Conservation (phyloP, 1,140 invertebrate species). For the Telenomus remus region DNA sequence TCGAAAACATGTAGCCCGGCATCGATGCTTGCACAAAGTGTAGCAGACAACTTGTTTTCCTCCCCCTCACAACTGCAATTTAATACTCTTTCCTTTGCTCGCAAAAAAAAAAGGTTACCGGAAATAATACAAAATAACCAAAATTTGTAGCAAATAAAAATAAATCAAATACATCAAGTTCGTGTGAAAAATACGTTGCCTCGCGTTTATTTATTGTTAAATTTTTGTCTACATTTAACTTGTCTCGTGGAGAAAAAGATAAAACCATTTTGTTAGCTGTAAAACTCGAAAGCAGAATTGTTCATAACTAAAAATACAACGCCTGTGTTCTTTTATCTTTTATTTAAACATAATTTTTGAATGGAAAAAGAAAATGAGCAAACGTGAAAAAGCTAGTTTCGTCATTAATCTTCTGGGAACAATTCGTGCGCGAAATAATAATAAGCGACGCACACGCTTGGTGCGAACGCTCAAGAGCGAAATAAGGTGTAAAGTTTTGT, state of each 20-base stretch:
- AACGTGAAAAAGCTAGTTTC: conserved; percentile 16
- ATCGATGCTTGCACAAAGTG: conserved; percentile 62
- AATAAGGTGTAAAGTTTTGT: conserved; percentile 35
- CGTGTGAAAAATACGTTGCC: no score
- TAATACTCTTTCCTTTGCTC: neutral
- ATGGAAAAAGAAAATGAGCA: neutral
- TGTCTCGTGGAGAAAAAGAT: no score
- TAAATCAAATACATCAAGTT: no score
- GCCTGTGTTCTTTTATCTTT: neutral
- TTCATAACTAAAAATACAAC: no score
- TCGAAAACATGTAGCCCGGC: conserved; percentile 63
- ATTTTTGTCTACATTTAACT: no score
- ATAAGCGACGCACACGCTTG: neutral
- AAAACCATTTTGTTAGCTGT: neutral
- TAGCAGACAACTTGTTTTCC: conserved; percentile 66
- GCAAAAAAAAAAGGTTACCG: no score
- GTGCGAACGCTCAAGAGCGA: neutral
- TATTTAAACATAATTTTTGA: neutral
- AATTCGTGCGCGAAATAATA: conserved; percentile 12
- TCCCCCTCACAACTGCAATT: neutral
- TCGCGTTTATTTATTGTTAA: no score
- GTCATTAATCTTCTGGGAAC: conserved; percentile 19
- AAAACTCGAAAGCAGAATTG: no score
- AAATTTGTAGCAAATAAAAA: no score
- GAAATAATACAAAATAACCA: no score